These are phyloP conservation scores for Gambusia holbrooki DNA, from an alignment of 2,113 vertebrate species.

Conservation along the genomic window DNA sequence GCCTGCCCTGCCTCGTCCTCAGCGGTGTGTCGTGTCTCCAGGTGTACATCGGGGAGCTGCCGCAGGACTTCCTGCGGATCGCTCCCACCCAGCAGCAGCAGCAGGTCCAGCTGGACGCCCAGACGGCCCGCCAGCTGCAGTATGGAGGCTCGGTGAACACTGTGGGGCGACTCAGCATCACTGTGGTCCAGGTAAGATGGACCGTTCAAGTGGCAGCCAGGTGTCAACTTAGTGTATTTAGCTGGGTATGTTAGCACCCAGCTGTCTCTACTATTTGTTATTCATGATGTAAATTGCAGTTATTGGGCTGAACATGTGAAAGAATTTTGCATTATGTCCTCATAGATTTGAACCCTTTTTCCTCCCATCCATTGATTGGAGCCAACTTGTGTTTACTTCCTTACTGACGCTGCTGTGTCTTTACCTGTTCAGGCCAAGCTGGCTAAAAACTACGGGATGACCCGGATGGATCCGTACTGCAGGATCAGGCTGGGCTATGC, in stretches of 20 bases:
- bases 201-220: neutral
- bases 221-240: too few species aligned
- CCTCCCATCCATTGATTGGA: neutral
- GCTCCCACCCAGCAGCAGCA: slow-evolving; percentile 93
- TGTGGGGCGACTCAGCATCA: slow-evolving; percentile 93
- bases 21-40: slow-evolving; percentile 45
- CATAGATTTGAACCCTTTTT: too few species aligned
- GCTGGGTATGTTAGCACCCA: too few species aligned
- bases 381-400: neutral
- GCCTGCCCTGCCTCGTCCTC: neutral
- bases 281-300: neutral
- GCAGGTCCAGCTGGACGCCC: slow-evolving; percentile 93
- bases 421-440: slow-evolving; percentile 86
- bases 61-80: slow-evolving; percentile 95
- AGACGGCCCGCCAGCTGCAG: slow-evolving; percentile 93
- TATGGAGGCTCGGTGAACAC: slow-evolving; percentile 87
- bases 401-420: neutral
- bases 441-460: slow-evolving; percentile 98
- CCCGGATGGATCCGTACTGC: slow-evolving; percentile 97
- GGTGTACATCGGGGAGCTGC: slow-evolving; percentile 95
- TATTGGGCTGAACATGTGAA: neutral
- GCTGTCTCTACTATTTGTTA: neutral
- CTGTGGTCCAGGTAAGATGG: slow-evolving; percentile 92
- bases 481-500: slow-evolving; percentile 92
- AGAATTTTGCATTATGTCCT: neutral